Percentiles rank a stretch among this genome's conserved stretches.
phyloP scores from a whole-genome alignment of 1,140 invertebrate genomes.

The Lerema accius region DNA sequence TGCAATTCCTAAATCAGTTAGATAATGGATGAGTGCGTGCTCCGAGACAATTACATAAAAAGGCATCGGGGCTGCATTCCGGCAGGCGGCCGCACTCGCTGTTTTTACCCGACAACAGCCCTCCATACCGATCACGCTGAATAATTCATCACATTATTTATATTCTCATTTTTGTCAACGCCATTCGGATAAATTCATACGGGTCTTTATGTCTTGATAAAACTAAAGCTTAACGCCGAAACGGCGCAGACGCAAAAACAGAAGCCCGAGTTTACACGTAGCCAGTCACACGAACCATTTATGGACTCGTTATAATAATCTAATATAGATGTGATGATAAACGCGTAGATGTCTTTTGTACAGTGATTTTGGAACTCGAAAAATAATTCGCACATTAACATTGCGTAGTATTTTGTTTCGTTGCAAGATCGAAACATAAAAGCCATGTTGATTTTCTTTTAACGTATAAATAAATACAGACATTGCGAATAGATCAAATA shows the following conservation, averaged over 20 bases:
- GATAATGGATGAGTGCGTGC: conserved; percentile 79
- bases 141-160: conserved; percentile 81
- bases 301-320: conserved; percentile 45
- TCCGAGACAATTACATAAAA: conserved; percentile 79
- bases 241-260: conserved; percentile 62
- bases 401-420: too few species aligned
- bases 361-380: too few species aligned
- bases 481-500: too few species aligned
- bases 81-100: conserved; percentile 57
- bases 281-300: conserved; percentile 41
- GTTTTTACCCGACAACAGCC: conserved; percentile 69
- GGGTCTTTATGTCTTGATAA: conserved; percentile 81
- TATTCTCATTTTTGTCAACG: conserved; percentile 82
- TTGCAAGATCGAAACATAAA: too few species aligned
- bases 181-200: conserved; percentile 79
- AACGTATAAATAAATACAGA: too few species aligned
- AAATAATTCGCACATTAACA: too few species aligned
- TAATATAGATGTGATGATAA: conserved; percentile 35
- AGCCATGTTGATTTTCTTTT: too few species aligned
- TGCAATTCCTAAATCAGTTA: conserved; percentile 76
- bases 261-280: conserved; percentile 55
- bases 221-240: conserved; percentile 76
- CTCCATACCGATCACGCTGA: conserved; percentile 81
- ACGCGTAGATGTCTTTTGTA: neutral
- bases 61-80: conserved; percentile 73